Percentiles rank a stretch among this genome's conserved stretches.
phyloP scores from a whole-genome alignment of 2,113 vertebrate genomes.

The Pygoscelis antarcticus region DNA sequence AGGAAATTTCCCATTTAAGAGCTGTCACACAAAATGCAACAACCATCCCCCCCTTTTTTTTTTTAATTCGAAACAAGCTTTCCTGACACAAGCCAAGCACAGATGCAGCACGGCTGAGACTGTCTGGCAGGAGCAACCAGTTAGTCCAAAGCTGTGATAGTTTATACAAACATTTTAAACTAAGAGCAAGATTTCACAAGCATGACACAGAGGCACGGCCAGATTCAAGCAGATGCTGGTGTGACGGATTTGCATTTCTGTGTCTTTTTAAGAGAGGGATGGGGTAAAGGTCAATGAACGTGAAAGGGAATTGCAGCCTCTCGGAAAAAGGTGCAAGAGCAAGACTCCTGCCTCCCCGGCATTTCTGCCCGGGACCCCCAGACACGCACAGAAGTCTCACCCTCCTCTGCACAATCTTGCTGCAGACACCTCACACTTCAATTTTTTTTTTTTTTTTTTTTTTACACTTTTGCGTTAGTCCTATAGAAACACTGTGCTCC shows the following conservation, averaged over 20 bases:
- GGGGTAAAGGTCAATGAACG: rapidly evolving
- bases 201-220: rapidly evolving
- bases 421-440: background rate
- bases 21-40: background rate
- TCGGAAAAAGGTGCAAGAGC: background rate
- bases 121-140: background rate
- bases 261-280: background rate
- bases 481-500: background rate
- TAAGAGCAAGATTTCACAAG: background rate
- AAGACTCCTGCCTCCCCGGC: background rate
- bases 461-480: background rate
- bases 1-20: background rate
- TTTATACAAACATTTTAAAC: background rate
- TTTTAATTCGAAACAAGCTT: background rate
- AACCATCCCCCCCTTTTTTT: background rate
- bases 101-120: background rate
- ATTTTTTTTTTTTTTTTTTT: background rate
- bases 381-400: background rate
- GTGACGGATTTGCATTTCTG: background rate
- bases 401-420: background rate
- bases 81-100: background rate
- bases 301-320: background rate
- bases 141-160: background rate
- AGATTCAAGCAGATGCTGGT: background rate
- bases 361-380: background rate